Conservation (phyloP, 2,888 invertebrate genomes). For the Punctoribates punctum region DNA sequence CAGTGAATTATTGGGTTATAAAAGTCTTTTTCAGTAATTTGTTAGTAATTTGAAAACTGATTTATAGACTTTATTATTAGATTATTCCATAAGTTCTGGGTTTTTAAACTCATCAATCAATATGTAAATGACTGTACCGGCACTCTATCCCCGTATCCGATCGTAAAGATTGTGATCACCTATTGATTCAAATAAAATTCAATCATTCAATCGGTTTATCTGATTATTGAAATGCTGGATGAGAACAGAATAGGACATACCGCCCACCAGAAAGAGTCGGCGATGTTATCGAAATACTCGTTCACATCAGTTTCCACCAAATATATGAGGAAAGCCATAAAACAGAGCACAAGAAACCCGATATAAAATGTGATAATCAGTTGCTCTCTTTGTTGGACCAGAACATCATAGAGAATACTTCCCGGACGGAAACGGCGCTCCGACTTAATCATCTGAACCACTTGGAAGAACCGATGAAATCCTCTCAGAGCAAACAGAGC, state of each 20-base stretch:
- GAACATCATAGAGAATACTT: constrained; percentile 8
- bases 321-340: constrained; percentile 34
- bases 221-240: background rate
- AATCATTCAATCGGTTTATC: background rate
- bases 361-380: constrained; percentile 37
- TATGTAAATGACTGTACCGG: constrained; percentile 16
- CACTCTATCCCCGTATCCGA: constrained; percentile 41
- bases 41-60: too few species aligned
- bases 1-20: too few species aligned
- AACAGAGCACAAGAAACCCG: constrained; percentile 41
- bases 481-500: constrained; percentile 38
- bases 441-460: constrained; percentile 33
- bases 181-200: background rate
- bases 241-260: constrained; percentile 1
- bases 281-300: constrained; percentile 41
- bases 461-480: constrained; percentile 40
- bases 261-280: constrained; percentile 40
- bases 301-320: constrained; percentile 39
- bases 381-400: constrained; percentile 38
- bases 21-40: too few species aligned
- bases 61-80: too few species aligned
- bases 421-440: constrained; percentile 35
- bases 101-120: background rate
- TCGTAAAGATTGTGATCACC: constrained; percentile 40
- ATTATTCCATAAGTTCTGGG: too few species aligned